Percentiles rank a stretch among this genome's conserved stretches.
Evolutionary conservation across 2,888 invertebrate genomes (phyloP).

Genomic region (Phengaris alcon): DNA sequence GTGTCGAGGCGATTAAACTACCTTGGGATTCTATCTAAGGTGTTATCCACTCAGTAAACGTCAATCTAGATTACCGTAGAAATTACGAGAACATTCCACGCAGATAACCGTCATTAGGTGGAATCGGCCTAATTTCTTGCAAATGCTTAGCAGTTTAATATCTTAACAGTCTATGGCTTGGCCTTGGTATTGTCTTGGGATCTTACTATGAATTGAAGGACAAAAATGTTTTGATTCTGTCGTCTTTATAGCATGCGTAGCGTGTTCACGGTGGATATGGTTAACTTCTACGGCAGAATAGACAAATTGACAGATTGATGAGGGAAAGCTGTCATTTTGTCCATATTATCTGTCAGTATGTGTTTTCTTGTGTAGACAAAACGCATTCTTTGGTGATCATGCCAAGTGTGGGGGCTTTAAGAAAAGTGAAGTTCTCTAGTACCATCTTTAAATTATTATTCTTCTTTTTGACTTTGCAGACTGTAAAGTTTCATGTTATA

Average conservation of each 20-base stretch:
- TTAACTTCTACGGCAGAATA: no score
- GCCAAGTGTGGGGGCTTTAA: no score
- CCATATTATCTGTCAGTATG: no score
- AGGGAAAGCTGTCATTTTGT: no score
- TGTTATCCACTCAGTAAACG: slow-evolving; percentile 20
- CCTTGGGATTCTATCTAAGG: slow-evolving; percentile 18
- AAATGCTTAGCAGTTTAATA: slow-evolving; percentile 2
- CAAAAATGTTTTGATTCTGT: neutral
- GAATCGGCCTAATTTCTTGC: slow-evolving; percentile 15
- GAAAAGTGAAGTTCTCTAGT: no score
- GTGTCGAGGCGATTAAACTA: slow-evolving; percentile 3
- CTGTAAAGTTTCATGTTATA: no score
- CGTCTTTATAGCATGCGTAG: neutral
- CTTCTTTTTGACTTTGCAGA: no score
- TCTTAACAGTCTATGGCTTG: neutral
- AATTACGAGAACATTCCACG: slow-evolving; percentile 20
- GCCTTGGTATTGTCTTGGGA: slow-evolving; percentile 10
- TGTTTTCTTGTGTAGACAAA: no score
- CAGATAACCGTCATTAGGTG: slow-evolving; percentile 12
- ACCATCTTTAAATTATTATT: no score
- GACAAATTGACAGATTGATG: no score
- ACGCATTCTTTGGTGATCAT: no score
- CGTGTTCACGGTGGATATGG: no score
- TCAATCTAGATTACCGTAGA: slow-evolving; percentile 16
- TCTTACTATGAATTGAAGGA: neutral